A percentile compares a stretch with the other conserved stretches of the same genome.
Conservation (phyloP, 2,113 vertebrate species). For the Cottus gobio region DNA sequence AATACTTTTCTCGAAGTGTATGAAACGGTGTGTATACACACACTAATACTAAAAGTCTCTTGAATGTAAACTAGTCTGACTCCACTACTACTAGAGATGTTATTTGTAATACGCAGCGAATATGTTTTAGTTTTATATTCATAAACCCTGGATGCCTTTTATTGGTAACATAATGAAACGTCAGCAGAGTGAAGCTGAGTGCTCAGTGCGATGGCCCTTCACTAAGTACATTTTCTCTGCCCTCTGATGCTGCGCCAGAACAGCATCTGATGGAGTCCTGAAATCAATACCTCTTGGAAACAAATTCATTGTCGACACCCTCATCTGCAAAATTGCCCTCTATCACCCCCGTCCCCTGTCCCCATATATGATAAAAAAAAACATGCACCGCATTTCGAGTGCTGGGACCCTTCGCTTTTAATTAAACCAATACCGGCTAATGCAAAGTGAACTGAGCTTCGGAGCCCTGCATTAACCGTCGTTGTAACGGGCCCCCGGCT, state of each 20-base stretch:
- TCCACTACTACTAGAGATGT: not conserved
- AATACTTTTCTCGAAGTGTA: not conserved
- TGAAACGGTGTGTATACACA: too few relatives aligned
- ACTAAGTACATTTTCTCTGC: constrained; percentile 25
- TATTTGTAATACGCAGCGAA: too few relatives aligned
- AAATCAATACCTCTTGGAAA: constrained; percentile 67
- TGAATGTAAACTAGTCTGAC: not conserved
- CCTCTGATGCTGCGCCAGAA: constrained; percentile 23
- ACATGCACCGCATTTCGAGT: constrained; percentile 1
- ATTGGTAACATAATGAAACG: not conserved
- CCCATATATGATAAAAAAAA: constrained; percentile 32
- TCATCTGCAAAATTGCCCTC: constrained; percentile 27
- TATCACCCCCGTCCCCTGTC: not conserved
- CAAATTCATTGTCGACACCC: constrained; percentile 32
- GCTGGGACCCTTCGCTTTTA: constrained; percentile 55
- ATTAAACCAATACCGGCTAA: constrained; percentile 68
- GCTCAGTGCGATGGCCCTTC: not conserved
- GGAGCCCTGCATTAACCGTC: constrained; percentile 45
- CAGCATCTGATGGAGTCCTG: constrained; percentile 25
- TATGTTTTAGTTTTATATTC: too few relatives aligned
- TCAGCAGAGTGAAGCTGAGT: not conserved
- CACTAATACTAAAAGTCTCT: not conserved
- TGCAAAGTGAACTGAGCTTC: constrained; percentile 49
- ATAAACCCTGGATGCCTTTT: too few relatives aligned
- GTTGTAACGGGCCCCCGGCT: constrained; percentile 56